These are phyloP conservation scores for Ennomos fuscantarius DNA, from an alignment of 2,888 invertebrate species.

Conservation along the genomic window DNA sequence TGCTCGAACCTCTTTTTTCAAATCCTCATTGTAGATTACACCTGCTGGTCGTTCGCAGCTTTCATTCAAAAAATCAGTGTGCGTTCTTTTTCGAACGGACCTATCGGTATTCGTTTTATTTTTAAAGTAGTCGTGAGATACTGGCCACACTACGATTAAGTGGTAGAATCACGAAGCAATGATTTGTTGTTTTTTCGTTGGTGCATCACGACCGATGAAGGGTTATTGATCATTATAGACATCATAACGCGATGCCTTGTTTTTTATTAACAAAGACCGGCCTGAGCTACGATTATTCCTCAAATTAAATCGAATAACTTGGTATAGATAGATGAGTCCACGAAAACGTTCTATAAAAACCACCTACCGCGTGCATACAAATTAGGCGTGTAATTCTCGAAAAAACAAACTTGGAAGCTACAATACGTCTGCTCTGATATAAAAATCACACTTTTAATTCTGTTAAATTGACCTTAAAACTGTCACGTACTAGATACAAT, in stretches of 20 bases:
- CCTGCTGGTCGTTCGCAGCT: slow-evolving; percentile 83
- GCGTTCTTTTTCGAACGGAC: slow-evolving; percentile 70
- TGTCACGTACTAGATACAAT: slow-evolving; percentile 70
- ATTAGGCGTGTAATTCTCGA: slow-evolving; percentile 60
- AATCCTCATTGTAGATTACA: slow-evolving; percentile 81
- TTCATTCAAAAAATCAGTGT: slow-evolving; percentile 79
- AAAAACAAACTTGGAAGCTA: slow-evolving; percentile 38
- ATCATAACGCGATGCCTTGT: slow-evolving; percentile 63
- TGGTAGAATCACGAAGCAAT: slow-evolving; percentile 78
- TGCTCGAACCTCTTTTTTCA: slow-evolving; percentile 80
- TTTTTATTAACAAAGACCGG: slow-evolving; percentile 59
- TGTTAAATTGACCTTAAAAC: slow-evolving; percentile 69
- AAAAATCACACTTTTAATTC: slow-evolving; percentile 58
- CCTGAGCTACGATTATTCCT: slow-evolving; percentile 58
- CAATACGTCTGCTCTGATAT: not conserved
- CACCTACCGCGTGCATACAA: slow-evolving; percentile 71
- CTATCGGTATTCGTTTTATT: slow-evolving; percentile 70
- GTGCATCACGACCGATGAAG: slow-evolving; percentile 72
- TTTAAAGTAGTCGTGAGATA: slow-evolving; percentile 84
- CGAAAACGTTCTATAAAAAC: slow-evolving; percentile 48
- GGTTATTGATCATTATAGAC: slow-evolving; percentile 79
- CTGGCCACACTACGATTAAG: slow-evolving; percentile 77
- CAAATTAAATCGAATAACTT: slow-evolving; percentile 59
- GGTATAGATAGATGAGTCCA: slow-evolving; percentile 43
- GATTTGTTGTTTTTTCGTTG: slow-evolving; percentile 66